Percentiles rank a stretch among this genome's conserved stretches.
These are phyloP conservation scores for Drosophila tropicalis DNA, from an alignment of 1,140 invertebrate species.

Conservation along the genomic window DNA sequence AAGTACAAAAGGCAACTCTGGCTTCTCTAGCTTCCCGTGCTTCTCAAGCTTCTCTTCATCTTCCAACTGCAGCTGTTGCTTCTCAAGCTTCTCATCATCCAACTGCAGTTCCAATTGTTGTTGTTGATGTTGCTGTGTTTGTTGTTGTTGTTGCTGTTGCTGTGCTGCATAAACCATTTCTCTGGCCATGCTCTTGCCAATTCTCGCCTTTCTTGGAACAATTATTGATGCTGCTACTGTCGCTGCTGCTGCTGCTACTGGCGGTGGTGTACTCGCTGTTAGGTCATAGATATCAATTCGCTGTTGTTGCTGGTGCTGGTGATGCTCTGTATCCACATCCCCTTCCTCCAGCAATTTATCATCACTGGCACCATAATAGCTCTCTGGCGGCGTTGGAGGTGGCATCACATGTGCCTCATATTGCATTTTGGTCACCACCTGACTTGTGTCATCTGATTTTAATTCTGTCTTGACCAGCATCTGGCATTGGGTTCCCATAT, in stretches of 20 bases:
- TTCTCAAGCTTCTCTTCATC: constrained; percentile 19
- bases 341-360: constrained; percentile 60
- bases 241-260: constrained; percentile 4
- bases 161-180: constrained; percentile 82
- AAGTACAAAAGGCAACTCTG: constrained; percentile 76
- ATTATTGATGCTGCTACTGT: not conserved
- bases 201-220: constrained; percentile 85
- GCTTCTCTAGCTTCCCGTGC: constrained; percentile 16
- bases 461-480: constrained; percentile 68
- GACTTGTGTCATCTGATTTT: constrained; percentile 45
- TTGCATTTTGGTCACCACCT: constrained; percentile 67
- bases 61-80: constrained; percentile 33
- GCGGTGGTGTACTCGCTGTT: constrained; percentile 57
- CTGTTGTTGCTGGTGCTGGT: constrained; percentile 21
- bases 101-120: constrained; percentile 25
- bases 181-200: constrained; percentile 88
- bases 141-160: constrained; percentile 39
- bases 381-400: constrained; percentile 76
- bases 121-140: constrained; percentile 22
- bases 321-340: constrained; percentile 48
- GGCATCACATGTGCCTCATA: constrained; percentile 79
- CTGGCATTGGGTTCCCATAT: constrained; percentile 66
- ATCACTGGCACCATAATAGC: constrained; percentile 70
- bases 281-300: constrained; percentile 71
- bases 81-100: constrained; percentile 28